Evolutionary conservation across 1,140 invertebrate genomes (phyloP), one percentile per base, ranked within the genome.

Genomic region (Sinonovacula constricta): DNA sequence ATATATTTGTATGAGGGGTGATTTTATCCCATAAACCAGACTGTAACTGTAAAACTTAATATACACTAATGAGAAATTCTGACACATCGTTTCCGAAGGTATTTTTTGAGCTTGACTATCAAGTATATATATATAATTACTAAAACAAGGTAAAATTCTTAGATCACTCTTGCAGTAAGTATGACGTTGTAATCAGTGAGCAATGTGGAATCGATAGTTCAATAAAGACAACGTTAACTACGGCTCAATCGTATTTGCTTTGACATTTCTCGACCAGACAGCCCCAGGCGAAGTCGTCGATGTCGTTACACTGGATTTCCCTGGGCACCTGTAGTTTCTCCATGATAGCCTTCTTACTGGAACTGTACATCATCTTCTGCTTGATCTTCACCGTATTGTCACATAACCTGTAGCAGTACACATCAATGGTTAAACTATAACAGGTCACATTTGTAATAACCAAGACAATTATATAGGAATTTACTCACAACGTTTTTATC

Each of bases 291-390:
- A 91, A 81, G 54, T 92, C 91, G 34, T 87, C 83, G 60, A 88
- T 85, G 63, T 91, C 91, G 63, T 83, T 89, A 36, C 91, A 94
- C 91, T 99, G 97, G 91, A 99, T 96, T 93, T 97, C 98, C 93
- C 98, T 98, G 92, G 97, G 96, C 86, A 99, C 97, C 81, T 97
- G 96, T 87, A 99, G 93, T 72, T 97, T 96, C 91, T 97, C 97
- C 93, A 97, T 98, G 85, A 99, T 92, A 85, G 97, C 97, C 92
- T 98, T 97, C 90, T 98, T 98, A 86, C 96, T 97, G 93, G 96
- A 95, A 69, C 97, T 97, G 93, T 99, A 98, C 93, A 99, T 95
- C 97, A 99, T 99, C 95, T 99, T 99, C 95, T 98, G 98, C 94
- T 98, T 98, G 75, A 99, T 96, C 92, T 96, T 97, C 87, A 97